These are phyloP conservation scores for Lepus europaeus DNA, from an alignment of 2,113 vertebrate species.

Conservation along the genomic window DNA sequence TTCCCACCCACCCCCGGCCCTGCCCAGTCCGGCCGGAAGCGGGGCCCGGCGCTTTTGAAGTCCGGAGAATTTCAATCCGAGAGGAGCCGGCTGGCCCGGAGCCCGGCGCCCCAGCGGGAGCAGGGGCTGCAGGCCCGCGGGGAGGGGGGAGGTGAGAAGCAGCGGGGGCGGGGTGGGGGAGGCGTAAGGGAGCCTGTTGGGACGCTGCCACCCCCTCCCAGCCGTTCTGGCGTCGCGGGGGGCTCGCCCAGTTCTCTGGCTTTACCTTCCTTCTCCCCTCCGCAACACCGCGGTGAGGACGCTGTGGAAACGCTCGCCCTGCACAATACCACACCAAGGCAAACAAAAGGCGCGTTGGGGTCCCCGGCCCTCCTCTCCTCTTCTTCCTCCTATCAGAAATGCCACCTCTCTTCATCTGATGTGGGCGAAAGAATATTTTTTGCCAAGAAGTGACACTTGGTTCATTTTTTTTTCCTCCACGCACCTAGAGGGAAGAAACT, in stretches of 20 bases:
- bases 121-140: background rate
- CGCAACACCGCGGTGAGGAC: background rate
- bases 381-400: slow-evolving; percentile 26
- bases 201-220: slow-evolving; percentile 76
- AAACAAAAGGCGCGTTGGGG: background rate
- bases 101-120: slow-evolving; percentile 13
- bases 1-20: background rate
- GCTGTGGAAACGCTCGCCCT: background rate
- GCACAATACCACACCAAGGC: background rate
- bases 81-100: slow-evolving; percentile 14
- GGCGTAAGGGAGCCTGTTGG: slow-evolving; percentile 41
- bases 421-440: slow-evolving; percentile 24
- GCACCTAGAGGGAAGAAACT: background rate
- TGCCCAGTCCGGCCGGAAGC: slow-evolving; percentile 51
- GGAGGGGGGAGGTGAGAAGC: background rate
- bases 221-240: slow-evolving; percentile 66
- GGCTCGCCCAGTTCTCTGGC: background rate
- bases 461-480: background rate
- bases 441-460: slow-evolving; percentile 24
- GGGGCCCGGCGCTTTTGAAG: slow-evolving; percentile 78
- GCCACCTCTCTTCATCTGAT: background rate
- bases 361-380: background rate
- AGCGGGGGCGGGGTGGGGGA: background rate
- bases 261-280: background rate
- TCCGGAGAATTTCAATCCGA: slow-evolving; percentile 73